Percentiles rank a stretch among this genome's conserved stretches.
Evolutionary conservation across 2,113 vertebrate species (phyloP).

Genomic region (Dolichallabes microphthalmus): DNA sequence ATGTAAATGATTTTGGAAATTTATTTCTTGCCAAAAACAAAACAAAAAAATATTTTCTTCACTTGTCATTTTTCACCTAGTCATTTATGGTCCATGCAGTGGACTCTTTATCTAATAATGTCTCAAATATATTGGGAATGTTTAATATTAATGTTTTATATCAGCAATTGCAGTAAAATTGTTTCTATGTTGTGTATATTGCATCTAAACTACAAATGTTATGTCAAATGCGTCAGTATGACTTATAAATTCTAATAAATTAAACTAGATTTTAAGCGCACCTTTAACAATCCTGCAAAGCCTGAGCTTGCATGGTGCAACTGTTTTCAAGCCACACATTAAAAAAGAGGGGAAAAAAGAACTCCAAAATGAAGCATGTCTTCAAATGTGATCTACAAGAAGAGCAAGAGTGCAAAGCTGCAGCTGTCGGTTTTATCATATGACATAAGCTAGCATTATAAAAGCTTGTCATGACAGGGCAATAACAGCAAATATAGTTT

Average conservation of each 20-base stretch:
- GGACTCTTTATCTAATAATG: not conserved
- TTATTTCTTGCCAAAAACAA: not conserved
- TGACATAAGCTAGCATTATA: not conserved
- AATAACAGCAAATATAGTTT: not conserved
- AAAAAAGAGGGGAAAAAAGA: not conserved
- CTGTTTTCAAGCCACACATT: not conserved
- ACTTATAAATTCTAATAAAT: not conserved
- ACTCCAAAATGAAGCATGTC: slow-evolving; percentile 13
- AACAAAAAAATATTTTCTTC: not conserved
- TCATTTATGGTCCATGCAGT: no score
- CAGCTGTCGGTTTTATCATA: not conserved
- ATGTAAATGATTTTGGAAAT: not conserved
- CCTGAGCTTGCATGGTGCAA: slow-evolving; percentile 6
- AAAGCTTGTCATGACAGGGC: not conserved
- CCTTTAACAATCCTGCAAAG: not conserved
- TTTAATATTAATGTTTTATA: not conserved
- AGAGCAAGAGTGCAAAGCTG: slow-evolving; percentile 6
- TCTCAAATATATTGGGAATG: not conserved
- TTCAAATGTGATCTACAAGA: slow-evolving; percentile 18
- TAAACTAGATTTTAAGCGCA: not conserved
- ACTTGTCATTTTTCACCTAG: not conserved
- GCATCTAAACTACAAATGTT: not conserved
- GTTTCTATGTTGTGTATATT: not conserved
- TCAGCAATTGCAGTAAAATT: not conserved
- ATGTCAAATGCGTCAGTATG: not conserved